Base-by-base conservation (phyloP, 1,140 invertebrate genomes). In the Lordiphosa mommai region DNA sequence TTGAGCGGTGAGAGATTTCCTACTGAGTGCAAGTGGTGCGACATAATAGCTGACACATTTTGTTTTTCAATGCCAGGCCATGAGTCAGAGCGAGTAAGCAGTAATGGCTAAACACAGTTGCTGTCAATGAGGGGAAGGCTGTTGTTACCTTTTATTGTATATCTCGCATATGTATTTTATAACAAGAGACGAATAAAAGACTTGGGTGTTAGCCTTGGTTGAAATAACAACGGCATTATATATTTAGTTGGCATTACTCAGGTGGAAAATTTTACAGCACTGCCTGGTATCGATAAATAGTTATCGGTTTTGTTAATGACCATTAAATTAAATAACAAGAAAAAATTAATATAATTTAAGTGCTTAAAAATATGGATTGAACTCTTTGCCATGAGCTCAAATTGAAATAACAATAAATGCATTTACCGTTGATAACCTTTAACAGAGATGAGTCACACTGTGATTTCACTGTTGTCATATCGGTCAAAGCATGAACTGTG, bases 81-180 rank as follows among this genome's bases (percentile, higher is more conserved):
- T 65, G 67, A 20, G 67, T 44, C 9, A 47, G 56, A 73, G 44
- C 10, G 71, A 73, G 64, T 27, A 16, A 49, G 61, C 59, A 36
- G 41, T 68, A 23, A 23, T 23, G 5, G 5, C 20, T 23, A 64
- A 34, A 27, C 30, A 29, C 7, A 12, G 30, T 37, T 40, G 6
- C 8, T 3, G 20, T 23, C 20, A 5, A 6, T 4, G 4, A 23
- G 20, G 0, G 0, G 6, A 23, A 23, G 17, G 17, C 17, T 41
- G 17, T 12, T 27, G 20, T 12, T 6, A 4, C 17, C 8, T 37
- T 4, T 37, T 37, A 37, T 37, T 37, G 6, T 37, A 16, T 37
- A 14, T 37, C 10, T 2, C 12, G 20, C 4, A 23, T 23, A 1
- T 23, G 5, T 6, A 6, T 23, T 44, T 34, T 3, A 23, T 14